Percentiles rank a stretch among this genome's conserved stretches.
Evolutionary conservation across 2,797 vertebrate species (phyloP).

Genomic region (Sebastes diploproa): DNA sequence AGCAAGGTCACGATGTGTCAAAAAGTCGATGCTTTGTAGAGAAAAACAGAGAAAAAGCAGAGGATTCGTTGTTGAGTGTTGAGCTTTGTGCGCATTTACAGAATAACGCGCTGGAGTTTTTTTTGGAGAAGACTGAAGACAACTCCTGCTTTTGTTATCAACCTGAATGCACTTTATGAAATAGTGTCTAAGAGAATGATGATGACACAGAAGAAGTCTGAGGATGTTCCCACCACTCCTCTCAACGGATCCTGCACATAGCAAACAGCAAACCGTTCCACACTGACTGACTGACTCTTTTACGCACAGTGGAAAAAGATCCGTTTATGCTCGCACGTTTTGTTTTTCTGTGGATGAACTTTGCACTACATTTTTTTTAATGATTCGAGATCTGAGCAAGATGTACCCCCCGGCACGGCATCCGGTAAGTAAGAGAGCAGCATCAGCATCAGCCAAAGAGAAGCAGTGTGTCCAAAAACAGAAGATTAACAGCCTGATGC

Average conservation of each 20-base stretch:
- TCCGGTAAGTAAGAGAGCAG: slow-evolving; percentile 86
- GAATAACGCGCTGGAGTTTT: slow-evolving; percentile 32
- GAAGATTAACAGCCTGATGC: slow-evolving; percentile 59
- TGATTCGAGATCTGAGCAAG: slow-evolving; percentile 96
- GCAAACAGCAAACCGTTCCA: background rate
- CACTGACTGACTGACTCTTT: slow-evolving; percentile 50
- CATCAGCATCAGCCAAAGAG: background rate
- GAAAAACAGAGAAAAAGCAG: slow-evolving; percentile 18
- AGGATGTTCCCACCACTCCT: slow-evolving; percentile 47
- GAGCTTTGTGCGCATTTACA: slow-evolving; percentile 16
- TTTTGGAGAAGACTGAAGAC: slow-evolving; percentile 25
- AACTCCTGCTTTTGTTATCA: slow-evolving; percentile 13
- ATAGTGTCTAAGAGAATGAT: slow-evolving; percentile 10
- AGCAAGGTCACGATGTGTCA: slow-evolving; percentile 41
- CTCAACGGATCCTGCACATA: slow-evolving; percentile 26
- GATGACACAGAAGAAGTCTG: slow-evolving; percentile 6
- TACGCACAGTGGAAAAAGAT: slow-evolving; percentile 62
- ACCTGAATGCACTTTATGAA: slow-evolving; percentile 55
- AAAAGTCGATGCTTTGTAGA: slow-evolving; percentile 34
- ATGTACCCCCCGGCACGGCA: slow-evolving; percentile 94
- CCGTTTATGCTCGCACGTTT: slow-evolving; percentile 5
- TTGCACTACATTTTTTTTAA: slow-evolving; percentile 83
- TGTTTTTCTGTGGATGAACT: slow-evolving; percentile 73
- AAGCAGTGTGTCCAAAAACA: slow-evolving; percentile 42
- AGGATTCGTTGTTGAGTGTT: slow-evolving; percentile 11